Evolutionary conservation across 1,140 invertebrate species (phyloP), one percentile per base, ranked within the genome.

Genomic region (Drosophila ficusphila): DNA sequence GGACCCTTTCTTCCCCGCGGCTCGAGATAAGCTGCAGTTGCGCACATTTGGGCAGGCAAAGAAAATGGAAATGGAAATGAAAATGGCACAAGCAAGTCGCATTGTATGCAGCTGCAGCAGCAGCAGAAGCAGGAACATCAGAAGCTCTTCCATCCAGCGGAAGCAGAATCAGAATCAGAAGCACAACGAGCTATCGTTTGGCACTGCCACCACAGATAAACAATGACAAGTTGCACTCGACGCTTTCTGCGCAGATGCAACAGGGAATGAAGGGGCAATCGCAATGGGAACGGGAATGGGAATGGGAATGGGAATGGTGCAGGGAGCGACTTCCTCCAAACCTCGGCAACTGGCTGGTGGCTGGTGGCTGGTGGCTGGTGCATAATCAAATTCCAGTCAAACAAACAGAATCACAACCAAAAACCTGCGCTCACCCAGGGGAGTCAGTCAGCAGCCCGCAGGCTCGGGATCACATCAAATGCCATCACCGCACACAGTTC

Each of bases 221-320:
- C 69, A 73, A 73, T 73, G 71, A 75, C 71, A 74, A 74, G 70
- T 75, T 75, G 71, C 71, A 74, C 60, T 74, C 69, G 69, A 72
- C 56, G 68, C 68, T 72, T 51, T 46, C n/a, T 48, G 56, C 46
- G 11, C 56, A 64, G 60, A 64, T 64, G 60, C 60, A 64, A 60
- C 54, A 36, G 12, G 33, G 41, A 57, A 33, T 64, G 38, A 16
- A 42, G 25, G 33, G 33, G 33, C 21, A 58, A 21, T 62, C 7
- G 14, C 12, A 33, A 53, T 51, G 46, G 23, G 33, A 31, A 41
- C n/a, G 53, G 38, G 21, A 42, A 33, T 42, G 33, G 33, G 27
- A 58, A 21, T 62, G 11, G 14, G 19, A 33, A 53, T 51, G 46
- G 23, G 33, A 31, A 41, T 61, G 48, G 57, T 23, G n/a, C 44